Base-by-base conservation (phyloP, 2,113 vertebrate species). In the Oncorhynchus keta region DNA sequence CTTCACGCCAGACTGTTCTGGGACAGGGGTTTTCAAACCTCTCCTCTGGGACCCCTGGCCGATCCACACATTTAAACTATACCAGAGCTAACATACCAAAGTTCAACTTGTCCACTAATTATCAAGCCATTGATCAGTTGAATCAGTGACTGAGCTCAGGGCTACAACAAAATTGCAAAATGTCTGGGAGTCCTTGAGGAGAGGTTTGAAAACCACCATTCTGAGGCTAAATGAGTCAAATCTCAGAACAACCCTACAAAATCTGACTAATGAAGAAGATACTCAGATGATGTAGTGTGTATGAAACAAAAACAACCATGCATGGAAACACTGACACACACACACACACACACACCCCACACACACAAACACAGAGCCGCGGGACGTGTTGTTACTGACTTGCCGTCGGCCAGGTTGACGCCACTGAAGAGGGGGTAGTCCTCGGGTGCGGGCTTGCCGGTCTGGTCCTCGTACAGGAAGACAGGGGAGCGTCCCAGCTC, bases 381-480 rank as follows among this genome's bases (percentile, higher is more conserved):
- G 8, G 26, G 70, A 45, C 61, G 88, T 96, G 89, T 93, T 87
- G 89, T 93, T 93, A 97, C 96, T 96, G 92, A 99, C 98, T 99
- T 99, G 92, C 98, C 98, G 65, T 99, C 97, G 0, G 97, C 95
- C 75, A 99, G 93, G 91, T 99, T 99, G 93, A 99, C 94, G 87
- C 97, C 97, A 88, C 95, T 92, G 92, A 99, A 99, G 78, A 99
- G 95, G 9, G 98, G 98, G 89, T 99, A 99, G 89, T 98, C 96
- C 89, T 99, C 98, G 0, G 97, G 97, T 64, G 95, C 93, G 4
- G 98, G 98, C 76, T 94, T 96, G 79, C 97, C 97, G 0, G 92
- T 95, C 89, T 99, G 97, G 92, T 99, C 98, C 93, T 99, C 98
- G 3, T 99, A 99, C 85, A 99, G 94, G 94, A 99, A 99, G 84